A percentile compares a stretch with the other conserved stretches of the same genome.
Evolutionary conservation across 2,797 vertebrate species (phyloP).

Genomic region (Carcharodon carcharias): DNA sequence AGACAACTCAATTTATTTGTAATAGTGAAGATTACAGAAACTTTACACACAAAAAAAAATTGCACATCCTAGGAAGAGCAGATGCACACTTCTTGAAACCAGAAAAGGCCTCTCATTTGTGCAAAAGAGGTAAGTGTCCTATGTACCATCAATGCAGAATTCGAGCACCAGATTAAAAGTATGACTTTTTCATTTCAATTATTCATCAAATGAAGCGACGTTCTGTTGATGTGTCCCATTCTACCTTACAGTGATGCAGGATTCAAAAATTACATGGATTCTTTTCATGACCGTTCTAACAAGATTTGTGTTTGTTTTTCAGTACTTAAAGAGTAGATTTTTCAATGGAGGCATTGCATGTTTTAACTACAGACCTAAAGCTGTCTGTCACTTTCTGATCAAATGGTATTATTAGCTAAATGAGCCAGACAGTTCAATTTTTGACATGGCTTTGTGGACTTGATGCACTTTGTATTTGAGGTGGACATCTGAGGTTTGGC

Average conservation of each 20-base stretch:
- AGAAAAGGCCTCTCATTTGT: background rate
- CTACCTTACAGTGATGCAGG: background rate
- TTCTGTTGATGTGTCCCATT: background rate
- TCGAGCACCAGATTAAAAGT: background rate
- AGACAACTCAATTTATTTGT: background rate
- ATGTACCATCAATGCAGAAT: background rate
- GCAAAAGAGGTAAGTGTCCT: background rate
- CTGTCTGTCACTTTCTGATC: background rate
- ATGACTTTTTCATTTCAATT: background rate
- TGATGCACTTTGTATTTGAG: background rate
- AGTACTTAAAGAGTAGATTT: background rate
- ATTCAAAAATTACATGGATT: background rate
- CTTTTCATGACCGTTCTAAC: background rate
- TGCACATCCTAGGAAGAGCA: background rate
- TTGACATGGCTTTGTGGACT: background rate
- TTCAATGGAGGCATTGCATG: background rate
- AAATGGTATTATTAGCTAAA: slow-evolving; percentile 2
- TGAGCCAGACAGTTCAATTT: background rate
- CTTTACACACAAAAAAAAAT: background rate
- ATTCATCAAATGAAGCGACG: background rate
- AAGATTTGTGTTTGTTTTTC: background rate
- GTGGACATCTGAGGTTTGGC: background rate
- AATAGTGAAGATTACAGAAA: background rate
- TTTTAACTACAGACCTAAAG: background rate
- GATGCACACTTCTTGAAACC: background rate